These are phyloP conservation scores for Microhierax caerulescens DNA, from an alignment of 2,797 vertebrate genomes.

Conservation along the genomic window DNA sequence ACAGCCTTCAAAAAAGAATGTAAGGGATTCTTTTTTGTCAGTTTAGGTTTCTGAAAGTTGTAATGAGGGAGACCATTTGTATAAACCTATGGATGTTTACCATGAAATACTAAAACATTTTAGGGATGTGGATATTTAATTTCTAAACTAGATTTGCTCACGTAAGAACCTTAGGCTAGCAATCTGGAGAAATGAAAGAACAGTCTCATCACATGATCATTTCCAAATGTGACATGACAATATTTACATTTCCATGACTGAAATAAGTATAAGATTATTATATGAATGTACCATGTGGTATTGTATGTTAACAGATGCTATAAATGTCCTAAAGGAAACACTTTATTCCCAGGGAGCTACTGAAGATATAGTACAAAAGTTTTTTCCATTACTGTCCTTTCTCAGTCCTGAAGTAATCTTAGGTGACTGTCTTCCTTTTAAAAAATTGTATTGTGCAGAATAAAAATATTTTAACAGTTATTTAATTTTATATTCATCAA, in stretches of 20 bases:
- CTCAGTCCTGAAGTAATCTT: background rate
- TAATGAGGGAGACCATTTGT: background rate
- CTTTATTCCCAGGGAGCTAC: background rate
- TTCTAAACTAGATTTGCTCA: background rate
- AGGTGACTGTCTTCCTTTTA: background rate
- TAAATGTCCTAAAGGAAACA: background rate
- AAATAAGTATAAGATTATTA: background rate
- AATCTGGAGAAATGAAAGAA: background rate
- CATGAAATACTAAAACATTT: background rate
- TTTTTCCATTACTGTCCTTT: background rate
- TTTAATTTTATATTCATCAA: background rate
- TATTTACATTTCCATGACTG: background rate
- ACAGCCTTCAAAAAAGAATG: background rate
- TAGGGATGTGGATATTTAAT: background rate
- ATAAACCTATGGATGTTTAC: background rate
- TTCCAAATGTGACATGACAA: background rate
- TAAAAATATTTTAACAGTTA: background rate
- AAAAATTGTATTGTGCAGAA: background rate
- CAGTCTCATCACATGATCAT: background rate
- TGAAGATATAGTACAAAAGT: background rate
- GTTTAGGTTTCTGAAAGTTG: background rate
- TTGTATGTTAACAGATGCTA: background rate
- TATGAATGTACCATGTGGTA: background rate
- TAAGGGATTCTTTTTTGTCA: background rate
- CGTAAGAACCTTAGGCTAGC: background rate